These are phyloP conservation scores for Aurelia aurita complex sp. Pacific DNA, from an alignment of 30 jellyfish, hydroid and myxozoan genomes.

Conservation along the genomic window DNA sequence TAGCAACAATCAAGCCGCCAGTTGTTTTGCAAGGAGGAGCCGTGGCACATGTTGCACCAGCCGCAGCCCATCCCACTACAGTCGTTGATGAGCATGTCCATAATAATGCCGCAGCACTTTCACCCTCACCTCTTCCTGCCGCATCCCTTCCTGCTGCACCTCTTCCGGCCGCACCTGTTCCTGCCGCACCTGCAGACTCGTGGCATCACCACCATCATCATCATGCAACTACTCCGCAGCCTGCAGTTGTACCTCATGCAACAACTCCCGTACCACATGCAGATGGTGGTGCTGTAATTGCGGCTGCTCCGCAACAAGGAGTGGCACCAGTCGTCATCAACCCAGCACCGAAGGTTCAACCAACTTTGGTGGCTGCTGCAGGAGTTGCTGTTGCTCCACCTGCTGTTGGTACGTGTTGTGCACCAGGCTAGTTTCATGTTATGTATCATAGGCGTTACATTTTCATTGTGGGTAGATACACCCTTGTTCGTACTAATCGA, in stretches of 20 bases:
- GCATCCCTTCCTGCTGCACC: background rate
- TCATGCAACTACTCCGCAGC: background rate
- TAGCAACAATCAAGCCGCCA: background rate
- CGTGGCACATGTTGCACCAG: background rate
- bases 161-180: background rate
- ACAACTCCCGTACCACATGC: constrained; percentile 18
- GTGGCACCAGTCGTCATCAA: constrained; percentile 68
- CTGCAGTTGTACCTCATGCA: constrained; percentile 32
- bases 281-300: constrained; percentile 22
- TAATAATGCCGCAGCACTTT: background rate
- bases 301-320: constrained; percentile 17
- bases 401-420: constrained; percentile 59
- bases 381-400: constrained; percentile 52
- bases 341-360: constrained; percentile 47
- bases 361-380: constrained; percentile 44
- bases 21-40: background rate
- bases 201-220: constrained; percentile 52
- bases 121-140: background rate
- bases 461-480: too few relatives aligned
- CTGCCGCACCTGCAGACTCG: constrained; percentile 14
- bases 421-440: too few relatives aligned
- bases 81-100: constrained; percentile 26
- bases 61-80: background rate
- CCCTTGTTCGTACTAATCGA: too few relatives aligned
- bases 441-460: too few relatives aligned